A percentile compares a stretch with the other conserved stretches of the same genome.
Conservation (phyloP, 2,888 invertebrate genomes). For the Hymenopus coronatus region DNA sequence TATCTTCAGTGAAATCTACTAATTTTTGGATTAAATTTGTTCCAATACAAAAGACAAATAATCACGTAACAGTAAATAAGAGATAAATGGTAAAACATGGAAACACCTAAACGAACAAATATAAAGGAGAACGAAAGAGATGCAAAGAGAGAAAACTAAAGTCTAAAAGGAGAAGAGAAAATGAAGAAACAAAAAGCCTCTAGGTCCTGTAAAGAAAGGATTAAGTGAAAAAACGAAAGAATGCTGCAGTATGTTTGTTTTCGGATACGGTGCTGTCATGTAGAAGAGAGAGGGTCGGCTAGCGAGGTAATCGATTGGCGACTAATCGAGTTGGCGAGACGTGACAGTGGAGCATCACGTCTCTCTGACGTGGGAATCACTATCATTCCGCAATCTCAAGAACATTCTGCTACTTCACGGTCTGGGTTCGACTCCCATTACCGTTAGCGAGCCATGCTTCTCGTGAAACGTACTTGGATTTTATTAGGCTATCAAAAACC, state of each 20-base stretch:
- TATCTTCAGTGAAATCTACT: too few species aligned
- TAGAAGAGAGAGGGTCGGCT: neutral
- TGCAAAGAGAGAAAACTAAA: neutral
- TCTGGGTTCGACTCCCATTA: neutral
- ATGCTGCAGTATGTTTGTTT: neutral
- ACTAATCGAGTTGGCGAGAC: neutral
- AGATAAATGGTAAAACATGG: too few species aligned
- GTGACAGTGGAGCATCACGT: neutral
- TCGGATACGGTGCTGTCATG: neutral
- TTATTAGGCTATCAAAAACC: too few species aligned
- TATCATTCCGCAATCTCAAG: conserved; percentile 22
- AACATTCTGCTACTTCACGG: conserved; percentile 25
- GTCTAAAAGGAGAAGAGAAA: neutral
- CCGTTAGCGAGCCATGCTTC: neutral
- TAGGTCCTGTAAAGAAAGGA: neutral
- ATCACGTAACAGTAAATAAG: too few species aligned
- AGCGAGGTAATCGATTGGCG: neutral
- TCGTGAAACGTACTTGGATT: too few species aligned
- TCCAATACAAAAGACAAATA: too few species aligned
- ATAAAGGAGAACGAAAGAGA: neutral
- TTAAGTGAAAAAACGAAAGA: neutral
- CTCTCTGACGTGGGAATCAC: conserved; percentile 24
- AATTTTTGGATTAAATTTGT: too few species aligned
- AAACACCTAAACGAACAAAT: neutral
- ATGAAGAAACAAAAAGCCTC: neutral